Percentiles rank a stretch among this genome's conserved stretches.
Conservation (phyloP, 2,888 invertebrate genomes). For the Thymelicus sylvestris region DNA sequence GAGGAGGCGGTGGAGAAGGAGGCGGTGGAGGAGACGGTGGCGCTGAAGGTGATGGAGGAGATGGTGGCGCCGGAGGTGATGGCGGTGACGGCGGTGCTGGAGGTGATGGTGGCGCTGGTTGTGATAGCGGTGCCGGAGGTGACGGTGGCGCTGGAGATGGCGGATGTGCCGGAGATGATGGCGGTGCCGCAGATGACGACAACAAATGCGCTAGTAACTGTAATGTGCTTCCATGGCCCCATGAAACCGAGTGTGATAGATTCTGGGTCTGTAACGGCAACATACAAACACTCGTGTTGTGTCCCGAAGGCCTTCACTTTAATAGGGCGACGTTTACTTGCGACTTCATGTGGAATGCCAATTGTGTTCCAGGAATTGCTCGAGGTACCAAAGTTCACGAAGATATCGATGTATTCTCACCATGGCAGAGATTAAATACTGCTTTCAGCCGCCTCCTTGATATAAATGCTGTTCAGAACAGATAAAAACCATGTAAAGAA, state of each 20-base stretch:
- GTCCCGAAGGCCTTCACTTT: constrained; percentile 71
- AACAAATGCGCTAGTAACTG: constrained; percentile 58
- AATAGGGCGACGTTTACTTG: constrained; percentile 62
- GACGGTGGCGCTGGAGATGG: constrained; percentile 14
- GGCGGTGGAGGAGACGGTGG: constrained; percentile 19
- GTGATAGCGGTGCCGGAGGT: constrained; percentile 6
- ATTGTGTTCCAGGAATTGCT: constrained; percentile 52
- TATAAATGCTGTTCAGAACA: neutral
- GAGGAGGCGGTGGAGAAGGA: constrained; percentile 22
- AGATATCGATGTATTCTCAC: constrained; percentile 61
- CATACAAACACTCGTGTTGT: constrained; percentile 51
- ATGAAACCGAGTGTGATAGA: constrained; percentile 68
- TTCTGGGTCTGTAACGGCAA: constrained; percentile 66
- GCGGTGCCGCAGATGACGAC: constrained; percentile 21
- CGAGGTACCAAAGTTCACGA: constrained; percentile 50
- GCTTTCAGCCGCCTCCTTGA: neutral
- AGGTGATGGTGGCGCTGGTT: too few species aligned
- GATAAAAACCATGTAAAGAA: neutral
- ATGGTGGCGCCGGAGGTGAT: too few species aligned
- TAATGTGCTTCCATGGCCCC: constrained; percentile 67
- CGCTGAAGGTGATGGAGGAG: neutral
- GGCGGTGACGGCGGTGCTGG: too few species aligned
- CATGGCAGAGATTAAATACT: constrained; percentile 56
- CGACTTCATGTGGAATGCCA: constrained; percentile 66
- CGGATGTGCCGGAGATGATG: constrained; percentile 4